Percentiles rank a stretch among this genome's conserved stretches.
Evolutionary conservation across 1,140 invertebrate species (phyloP).

Genomic region (Ridgeia piscesae): DNA sequence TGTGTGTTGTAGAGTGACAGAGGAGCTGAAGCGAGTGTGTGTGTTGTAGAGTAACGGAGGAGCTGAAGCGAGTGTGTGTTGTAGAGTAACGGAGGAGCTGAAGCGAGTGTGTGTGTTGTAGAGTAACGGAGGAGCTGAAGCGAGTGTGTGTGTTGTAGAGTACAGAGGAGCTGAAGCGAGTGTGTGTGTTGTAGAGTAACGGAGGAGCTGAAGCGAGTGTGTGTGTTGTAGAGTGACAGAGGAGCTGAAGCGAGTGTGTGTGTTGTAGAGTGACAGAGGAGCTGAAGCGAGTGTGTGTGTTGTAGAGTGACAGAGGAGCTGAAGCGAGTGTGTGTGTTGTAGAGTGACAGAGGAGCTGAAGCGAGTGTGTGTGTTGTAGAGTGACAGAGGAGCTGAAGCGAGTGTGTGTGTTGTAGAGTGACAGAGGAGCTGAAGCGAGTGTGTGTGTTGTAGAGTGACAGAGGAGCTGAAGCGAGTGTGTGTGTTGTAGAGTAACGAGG

Average conservation of each 20-base stretch:
- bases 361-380: conserved; percentile 56
- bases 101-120: not conserved
- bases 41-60: conserved; percentile 69
- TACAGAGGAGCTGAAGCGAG: conserved; percentile 71
- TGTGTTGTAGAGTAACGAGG: conserved; percentile 69
- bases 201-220: not conserved
- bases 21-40: conserved; percentile 9
- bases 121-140: too few species aligned
- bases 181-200: too few species aligned
- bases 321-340: not conserved
- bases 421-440: not conserved
- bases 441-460: too few species aligned
- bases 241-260: conserved; percentile 16
- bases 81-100: too few species aligned
- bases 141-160: conserved; percentile 59
- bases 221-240: too few species aligned
- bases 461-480: not conserved
- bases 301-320: too few species aligned
- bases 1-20: too few species aligned
- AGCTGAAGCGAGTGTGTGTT: conserved; percentile 70
- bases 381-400: conserved; percentile 74
- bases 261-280: conserved; percentile 71
- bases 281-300: conserved; percentile 69
- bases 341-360: too few species aligned
- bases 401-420: too few species aligned